Evolutionary conservation across 2,113 vertebrate species (phyloP).

Genomic region (Willisornis vidua): DNA sequence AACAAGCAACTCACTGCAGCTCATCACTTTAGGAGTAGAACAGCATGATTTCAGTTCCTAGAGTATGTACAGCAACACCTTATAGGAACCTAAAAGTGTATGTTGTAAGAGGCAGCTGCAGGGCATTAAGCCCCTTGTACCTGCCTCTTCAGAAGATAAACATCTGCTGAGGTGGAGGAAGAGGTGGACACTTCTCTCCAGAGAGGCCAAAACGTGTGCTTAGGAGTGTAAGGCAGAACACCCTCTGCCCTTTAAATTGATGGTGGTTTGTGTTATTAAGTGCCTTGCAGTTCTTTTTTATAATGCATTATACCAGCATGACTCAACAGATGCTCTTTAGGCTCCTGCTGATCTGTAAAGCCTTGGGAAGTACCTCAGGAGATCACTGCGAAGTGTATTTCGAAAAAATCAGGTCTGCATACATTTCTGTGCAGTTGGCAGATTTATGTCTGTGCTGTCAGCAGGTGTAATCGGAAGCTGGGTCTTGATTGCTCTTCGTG

Average conservation of each 20-base stretch:
- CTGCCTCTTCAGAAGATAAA: not conserved
- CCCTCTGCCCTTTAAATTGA: not conserved
- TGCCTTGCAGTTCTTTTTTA: not conserved
- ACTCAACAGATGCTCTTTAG: not conserved
- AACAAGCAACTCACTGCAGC: not conserved
- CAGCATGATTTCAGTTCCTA: not conserved
- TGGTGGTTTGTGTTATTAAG: not conserved
- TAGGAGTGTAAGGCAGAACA: not conserved
- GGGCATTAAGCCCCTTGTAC: not conserved
- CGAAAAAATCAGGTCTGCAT: not conserved
- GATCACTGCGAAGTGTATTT: not conserved
- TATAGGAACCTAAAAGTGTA: not conserved
- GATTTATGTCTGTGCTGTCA: slow-evolving; percentile 30
- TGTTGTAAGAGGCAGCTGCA: not conserved
- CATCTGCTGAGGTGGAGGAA: not conserved
- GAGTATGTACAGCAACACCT: not conserved
- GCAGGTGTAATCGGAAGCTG: slow-evolving; percentile 63
- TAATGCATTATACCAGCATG: not conserved
- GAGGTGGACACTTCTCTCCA: not conserved
- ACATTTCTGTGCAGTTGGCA: slow-evolving; percentile 1
- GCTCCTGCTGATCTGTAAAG: not conserved
- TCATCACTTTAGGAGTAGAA: not conserved
- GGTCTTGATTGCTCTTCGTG: slow-evolving; percentile 57
- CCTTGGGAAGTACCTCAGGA: not conserved
- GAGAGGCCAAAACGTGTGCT: not conserved